A percentile compares a stretch with the other conserved stretches of the same genome.
Evolutionary conservation across 2,888 invertebrate species (phyloP).

Genomic region (Plagodis dolabraria): DNA sequence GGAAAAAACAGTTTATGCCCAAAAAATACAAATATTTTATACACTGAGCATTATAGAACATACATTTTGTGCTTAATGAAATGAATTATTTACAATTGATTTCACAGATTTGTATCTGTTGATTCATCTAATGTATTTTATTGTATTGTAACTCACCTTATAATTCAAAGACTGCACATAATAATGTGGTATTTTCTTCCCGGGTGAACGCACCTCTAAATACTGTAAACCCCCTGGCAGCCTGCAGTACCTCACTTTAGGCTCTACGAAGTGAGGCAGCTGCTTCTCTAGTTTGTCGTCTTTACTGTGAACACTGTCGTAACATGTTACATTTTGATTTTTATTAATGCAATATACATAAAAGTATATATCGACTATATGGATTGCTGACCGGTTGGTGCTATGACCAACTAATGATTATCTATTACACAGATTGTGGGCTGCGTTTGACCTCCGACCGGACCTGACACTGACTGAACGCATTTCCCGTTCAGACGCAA

Average conservation of each 20-base stretch:
- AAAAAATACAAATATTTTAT: too few species aligned
- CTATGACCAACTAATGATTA: too few species aligned
- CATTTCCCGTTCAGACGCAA: too few species aligned
- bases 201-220: slow-evolving; percentile 85
- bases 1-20: too few species aligned
- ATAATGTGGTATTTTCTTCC: slow-evolving; percentile 77
- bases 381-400: too few species aligned
- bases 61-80: too few species aligned
- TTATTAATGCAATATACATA: too few species aligned
- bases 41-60: too few species aligned
- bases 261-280: slow-evolving; percentile 56
- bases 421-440: too few species aligned
- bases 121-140: background rate
- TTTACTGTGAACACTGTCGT: slow-evolving; percentile 6
- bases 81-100: background rate
- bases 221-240: slow-evolving; percentile 87
- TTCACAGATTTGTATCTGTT: background rate
- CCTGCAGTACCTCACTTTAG: slow-evolving; percentile 66
- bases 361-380: background rate
- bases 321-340: too few species aligned
- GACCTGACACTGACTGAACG: too few species aligned
- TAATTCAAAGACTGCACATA: slow-evolving; percentile 71
- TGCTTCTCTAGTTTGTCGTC: slow-evolving; percentile 22
- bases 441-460: too few species aligned
- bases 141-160: slow-evolving; percentile 54